Conservation (phyloP, 2,888 invertebrate genomes). For the Platycnemis pennipes region DNA sequence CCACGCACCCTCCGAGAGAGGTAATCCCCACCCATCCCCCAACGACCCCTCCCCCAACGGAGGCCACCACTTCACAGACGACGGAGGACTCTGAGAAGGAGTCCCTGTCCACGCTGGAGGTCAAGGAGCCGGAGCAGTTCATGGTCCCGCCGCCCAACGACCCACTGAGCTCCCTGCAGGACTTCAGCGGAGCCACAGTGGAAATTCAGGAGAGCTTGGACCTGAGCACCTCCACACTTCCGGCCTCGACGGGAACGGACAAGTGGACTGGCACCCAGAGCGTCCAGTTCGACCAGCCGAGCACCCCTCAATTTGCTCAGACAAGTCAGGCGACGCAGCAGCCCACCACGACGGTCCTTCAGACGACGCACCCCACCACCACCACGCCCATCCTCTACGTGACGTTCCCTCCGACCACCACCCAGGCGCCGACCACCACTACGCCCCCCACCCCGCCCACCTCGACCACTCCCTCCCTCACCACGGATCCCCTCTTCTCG, state of each 20-base stretch:
- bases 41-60: slow-evolving; percentile 68
- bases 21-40: slow-evolving; percentile 72
- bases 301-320: neutral
- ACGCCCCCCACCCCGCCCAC: slow-evolving; percentile 79
- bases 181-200: slow-evolving; percentile 56
- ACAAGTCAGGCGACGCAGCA: neutral
- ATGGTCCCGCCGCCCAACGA: slow-evolving; percentile 57
- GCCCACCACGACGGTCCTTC: slow-evolving; percentile 20
- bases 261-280: slow-evolving; percentile 42
- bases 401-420: slow-evolving; percentile 42
- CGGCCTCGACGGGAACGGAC: neutral
- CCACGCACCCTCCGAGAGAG: slow-evolving; percentile 78
- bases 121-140: slow-evolving; percentile 44
- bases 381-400: slow-evolving; percentile 55
- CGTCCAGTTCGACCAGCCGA: slow-evolving; percentile 7
- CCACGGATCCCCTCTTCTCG: slow-evolving; percentile 83
- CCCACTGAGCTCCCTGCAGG: slow-evolving; percentile 17
- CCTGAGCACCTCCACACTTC: slow-evolving; percentile 32
- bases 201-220: slow-evolving; percentile 50
- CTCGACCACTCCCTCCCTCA: slow-evolving; percentile 80
- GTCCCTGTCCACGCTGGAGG: neutral
- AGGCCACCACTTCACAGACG: slow-evolving; percentile 71
- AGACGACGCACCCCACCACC: slow-evolving; percentile 5
- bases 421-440: slow-evolving; percentile 76
- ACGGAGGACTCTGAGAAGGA: slow-evolving; percentile 31